Evolutionary conservation across 2,113 vertebrate genomes (phyloP).

Genomic region (Callaeas wilsoni): DNA sequence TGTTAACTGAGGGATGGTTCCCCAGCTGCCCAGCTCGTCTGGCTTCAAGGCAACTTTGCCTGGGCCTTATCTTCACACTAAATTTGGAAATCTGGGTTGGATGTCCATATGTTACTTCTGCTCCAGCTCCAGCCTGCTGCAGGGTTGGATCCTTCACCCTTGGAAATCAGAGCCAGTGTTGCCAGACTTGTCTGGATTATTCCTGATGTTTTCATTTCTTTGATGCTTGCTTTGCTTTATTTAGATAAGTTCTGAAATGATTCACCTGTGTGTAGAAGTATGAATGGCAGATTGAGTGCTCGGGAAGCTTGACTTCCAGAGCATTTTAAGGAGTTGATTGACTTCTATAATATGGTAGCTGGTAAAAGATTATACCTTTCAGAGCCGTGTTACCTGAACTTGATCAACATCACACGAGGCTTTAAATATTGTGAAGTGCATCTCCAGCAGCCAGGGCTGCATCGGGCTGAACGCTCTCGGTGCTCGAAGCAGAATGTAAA

Average conservation of each 20-base stretch:
- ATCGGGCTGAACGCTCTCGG: background rate
- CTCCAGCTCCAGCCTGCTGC: background rate
- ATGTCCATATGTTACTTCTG: background rate
- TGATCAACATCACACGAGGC: background rate
- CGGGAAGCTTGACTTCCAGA: conserved; percentile 35
- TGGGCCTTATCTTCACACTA: background rate
- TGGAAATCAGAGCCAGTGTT: background rate
- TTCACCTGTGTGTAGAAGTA: conserved; percentile 43
- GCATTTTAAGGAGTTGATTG: conserved; percentile 44
- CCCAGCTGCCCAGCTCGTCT: background rate
- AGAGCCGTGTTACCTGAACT: conserved; percentile 49
- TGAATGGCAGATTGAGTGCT: conserved; percentile 61
- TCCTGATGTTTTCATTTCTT: conserved; percentile 34
- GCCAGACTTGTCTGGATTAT: background rate
- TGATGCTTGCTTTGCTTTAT: conserved; percentile 47
- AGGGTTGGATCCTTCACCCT: background rate
- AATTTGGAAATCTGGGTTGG: background rate
- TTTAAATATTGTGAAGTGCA: conserved; percentile 54
- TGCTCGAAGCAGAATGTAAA: background rate
- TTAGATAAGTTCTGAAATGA: conserved; percentile 54
- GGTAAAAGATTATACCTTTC: conserved; percentile 57
- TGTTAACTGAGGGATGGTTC: background rate
- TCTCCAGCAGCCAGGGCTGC: background rate
- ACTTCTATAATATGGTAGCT: conserved; percentile 45
- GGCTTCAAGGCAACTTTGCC: background rate